Conservation (phyloP, 2,888 invertebrate species). For the Odontocolon sp. region DNA sequence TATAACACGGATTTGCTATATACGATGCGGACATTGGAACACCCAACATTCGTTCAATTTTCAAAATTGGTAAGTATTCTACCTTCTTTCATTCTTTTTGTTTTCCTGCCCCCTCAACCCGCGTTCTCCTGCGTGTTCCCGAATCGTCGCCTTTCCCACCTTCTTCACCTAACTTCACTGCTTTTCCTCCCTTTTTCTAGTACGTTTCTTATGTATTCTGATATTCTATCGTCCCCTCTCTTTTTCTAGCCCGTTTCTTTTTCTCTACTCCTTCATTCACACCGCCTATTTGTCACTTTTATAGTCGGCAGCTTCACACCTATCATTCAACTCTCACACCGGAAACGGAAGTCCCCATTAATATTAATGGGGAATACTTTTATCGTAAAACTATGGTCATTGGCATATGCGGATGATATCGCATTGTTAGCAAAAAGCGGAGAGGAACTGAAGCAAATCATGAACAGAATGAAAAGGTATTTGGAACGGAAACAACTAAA, state of each 20-base stretch:
- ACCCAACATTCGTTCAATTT: too few relatives aligned
- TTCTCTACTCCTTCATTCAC: conserved; percentile 5
- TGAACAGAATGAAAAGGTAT: too few relatives aligned
- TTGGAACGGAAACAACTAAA: too few relatives aligned
- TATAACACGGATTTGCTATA: too few relatives aligned
- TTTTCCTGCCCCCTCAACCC: neutral
- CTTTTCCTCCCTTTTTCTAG: neutral
- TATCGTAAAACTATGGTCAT: neutral
- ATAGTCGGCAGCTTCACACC: neutral
- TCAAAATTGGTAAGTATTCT: too few relatives aligned
- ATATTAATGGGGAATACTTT: neutral
- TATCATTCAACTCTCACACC: conserved; percentile 1
- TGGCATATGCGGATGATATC: too few relatives aligned
- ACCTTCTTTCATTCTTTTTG: neutral
- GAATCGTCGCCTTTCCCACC: neutral
- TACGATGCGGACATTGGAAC: too few relatives aligned
- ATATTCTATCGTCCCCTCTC: neutral
- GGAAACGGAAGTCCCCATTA: conserved; percentile 5
- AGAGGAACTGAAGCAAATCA: too few relatives aligned
- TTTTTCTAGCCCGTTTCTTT: neutral
- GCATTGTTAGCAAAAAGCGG: too few relatives aligned
- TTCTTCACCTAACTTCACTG: conserved; percentile 6
- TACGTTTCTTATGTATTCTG: neutral
- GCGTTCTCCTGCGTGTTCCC: neutral
- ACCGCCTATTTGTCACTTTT: conserved; percentile 11